Evolutionary conservation across 2,797 vertebrate species (phyloP).

Genomic region (Falco columbarius): DNA sequence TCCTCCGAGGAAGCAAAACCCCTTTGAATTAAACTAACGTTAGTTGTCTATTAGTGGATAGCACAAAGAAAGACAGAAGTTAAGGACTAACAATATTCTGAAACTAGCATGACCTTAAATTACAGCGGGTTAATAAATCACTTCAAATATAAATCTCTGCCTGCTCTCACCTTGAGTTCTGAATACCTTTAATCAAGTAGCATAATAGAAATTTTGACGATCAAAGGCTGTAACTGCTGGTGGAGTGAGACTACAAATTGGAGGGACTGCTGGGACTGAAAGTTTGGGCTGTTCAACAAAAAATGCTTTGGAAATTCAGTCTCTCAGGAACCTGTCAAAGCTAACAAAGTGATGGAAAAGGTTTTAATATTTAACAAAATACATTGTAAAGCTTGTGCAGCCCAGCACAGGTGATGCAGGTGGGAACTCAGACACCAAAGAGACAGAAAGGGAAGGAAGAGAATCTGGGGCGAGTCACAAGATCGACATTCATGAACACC

Average conservation of each 20-base stretch:
- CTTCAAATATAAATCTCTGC: constrained; percentile 59
- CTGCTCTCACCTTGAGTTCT: constrained; percentile 43
- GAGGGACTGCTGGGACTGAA: constrained; percentile 8
- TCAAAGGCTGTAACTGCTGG: constrained; percentile 48
- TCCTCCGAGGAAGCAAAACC: constrained; percentile 3
- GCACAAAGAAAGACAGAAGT: constrained; percentile 17
- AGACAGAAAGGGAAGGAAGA: background rate
- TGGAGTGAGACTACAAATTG: background rate
- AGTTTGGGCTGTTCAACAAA: background rate
- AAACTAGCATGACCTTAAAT: constrained; percentile 42
- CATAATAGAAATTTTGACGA: constrained; percentile 10
- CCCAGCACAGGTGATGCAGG: background rate
- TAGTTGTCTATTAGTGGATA: background rate
- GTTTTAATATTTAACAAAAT: constrained; percentile 18
- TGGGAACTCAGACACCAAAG: background rate
- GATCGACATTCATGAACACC: too few species aligned
- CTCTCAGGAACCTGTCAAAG: background rate
- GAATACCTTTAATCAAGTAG: constrained; percentile 61
- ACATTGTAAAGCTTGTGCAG: background rate
- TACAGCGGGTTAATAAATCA: constrained; percentile 54
- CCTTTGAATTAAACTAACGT: background rate
- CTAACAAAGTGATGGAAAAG: background rate
- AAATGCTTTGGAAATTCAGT: constrained; percentile 11
- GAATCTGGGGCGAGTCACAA: background rate
- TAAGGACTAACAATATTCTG: constrained; percentile 31